phyloP scores from a whole-genome alignment of 1,140 invertebrate species.

The Artemia franciscana region DNA sequence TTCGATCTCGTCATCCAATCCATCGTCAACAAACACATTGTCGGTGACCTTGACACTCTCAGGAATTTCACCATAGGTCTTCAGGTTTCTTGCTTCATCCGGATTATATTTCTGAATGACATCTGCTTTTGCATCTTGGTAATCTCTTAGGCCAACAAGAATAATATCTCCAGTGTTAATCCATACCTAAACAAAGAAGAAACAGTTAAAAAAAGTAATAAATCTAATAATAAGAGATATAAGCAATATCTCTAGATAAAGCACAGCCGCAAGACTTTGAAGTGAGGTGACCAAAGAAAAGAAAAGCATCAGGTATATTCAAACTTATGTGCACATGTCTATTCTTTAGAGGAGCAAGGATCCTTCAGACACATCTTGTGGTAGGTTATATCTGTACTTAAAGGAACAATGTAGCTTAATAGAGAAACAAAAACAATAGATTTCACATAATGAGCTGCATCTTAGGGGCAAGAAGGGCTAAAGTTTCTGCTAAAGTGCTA shows the following conservation, averaged over 20 bases:
- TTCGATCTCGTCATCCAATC: conserved; percentile 80
- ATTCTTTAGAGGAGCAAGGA: neutral
- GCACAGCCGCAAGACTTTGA: neutral
- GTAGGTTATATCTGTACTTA: no score
- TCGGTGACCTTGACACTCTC: conserved; percentile 82
- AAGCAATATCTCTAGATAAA: neutral
- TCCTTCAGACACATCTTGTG: no score
- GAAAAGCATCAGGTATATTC: neutral
- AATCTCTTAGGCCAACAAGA: conserved; percentile 83
- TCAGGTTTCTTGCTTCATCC: conserved; percentile 94
- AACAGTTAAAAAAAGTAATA: neutral
- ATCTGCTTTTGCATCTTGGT: conserved; percentile 98
- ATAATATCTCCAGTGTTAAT: conserved; percentile 98
- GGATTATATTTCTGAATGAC: conserved; percentile 98
- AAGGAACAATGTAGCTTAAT: no score
- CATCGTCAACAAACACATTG: conserved; percentile 77
- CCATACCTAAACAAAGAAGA: conserved; percentile 41
- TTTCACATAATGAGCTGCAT: no score
- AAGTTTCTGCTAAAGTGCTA: no score
- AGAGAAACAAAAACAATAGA: no score
- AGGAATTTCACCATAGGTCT: conserved; percentile 95
- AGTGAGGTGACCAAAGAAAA: neutral
- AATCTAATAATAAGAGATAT: neutral
- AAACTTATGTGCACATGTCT: neutral
- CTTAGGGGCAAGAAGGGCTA: no score